phyloP scores from a whole-genome alignment of 2,113 vertebrate species.

The Coreoperca whiteheadi region DNA sequence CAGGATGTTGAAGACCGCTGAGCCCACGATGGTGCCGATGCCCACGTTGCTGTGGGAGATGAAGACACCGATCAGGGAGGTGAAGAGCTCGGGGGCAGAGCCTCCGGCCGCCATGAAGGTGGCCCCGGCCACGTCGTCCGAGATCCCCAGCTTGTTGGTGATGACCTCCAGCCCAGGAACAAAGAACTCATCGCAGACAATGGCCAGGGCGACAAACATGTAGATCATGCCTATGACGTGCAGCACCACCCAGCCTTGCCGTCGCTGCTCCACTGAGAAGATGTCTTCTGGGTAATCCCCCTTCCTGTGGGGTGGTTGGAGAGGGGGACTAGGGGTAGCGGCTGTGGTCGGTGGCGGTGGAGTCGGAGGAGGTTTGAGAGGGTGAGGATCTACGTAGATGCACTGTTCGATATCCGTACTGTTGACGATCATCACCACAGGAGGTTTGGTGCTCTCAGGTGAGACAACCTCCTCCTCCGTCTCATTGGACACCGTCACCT shows the following conservation, averaged over 20 bases:
- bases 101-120: conserved; percentile 97
- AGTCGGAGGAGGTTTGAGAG: conserved; percentile 49
- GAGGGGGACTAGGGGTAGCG: background rate
- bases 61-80: conserved; percentile 95
- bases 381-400: conserved; percentile 84
- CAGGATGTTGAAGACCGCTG: conserved; percentile 96
- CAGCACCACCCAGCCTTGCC: conserved; percentile 89
- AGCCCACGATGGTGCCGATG: conserved; percentile 95
- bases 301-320: conserved; percentile 72
- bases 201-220: conserved; percentile 93
- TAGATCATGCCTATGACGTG: conserved; percentile 92
- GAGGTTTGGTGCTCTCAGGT: conserved; percentile 29
- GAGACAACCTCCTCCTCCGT: conserved; percentile 19
- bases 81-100: conserved; percentile 95
- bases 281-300: conserved; percentile 90
- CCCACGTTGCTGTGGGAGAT: conserved; percentile 94
- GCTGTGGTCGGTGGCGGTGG: conserved; percentile 34
- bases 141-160: conserved; percentile 89
- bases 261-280: conserved; percentile 90
- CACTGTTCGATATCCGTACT: conserved; percentile 85
- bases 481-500: conserved; percentile 53
- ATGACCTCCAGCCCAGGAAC: conserved; percentile 92
- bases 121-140: conserved; percentile 94
- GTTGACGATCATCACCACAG: conserved; percentile 61
- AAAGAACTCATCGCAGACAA: conserved; percentile 95